Evolutionary conservation across 2,797 vertebrate species (phyloP).

Genomic region (Bucorvus abyssinicus): DNA sequence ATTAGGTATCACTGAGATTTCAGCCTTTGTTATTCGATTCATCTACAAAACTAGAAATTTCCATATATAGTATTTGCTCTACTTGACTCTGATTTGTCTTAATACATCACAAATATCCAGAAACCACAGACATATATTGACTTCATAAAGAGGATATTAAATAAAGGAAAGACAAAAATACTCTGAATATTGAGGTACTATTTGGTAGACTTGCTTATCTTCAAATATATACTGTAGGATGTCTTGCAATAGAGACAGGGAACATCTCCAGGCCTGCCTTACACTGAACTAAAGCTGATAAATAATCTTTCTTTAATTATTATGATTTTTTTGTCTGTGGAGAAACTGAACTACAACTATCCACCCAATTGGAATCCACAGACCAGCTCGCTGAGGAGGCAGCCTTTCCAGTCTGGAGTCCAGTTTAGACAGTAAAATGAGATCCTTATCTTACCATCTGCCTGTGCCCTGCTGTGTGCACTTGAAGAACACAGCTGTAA

Average conservation of each 20-base stretch:
- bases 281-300: background rate
- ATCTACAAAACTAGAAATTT: background rate
- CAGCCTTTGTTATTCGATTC: background rate
- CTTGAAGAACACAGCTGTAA: background rate
- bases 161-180: background rate
- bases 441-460: background rate
- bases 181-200: background rate
- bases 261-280: background rate
- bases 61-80: background rate
- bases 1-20: background rate
- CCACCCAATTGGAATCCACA: background rate
- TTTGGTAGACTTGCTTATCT: background rate
- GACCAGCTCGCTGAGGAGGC: background rate
- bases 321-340: background rate
- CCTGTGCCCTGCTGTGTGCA: background rate
- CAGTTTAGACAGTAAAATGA: background rate
- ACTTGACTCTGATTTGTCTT: background rate
- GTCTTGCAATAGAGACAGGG: background rate
- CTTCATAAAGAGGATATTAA: background rate
- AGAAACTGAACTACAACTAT: background rate
- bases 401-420: background rate
- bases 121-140: background rate
- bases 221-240: background rate
- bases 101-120: background rate
- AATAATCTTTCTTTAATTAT: background rate